A percentile compares a stretch with the other conserved stretches of the same genome.
These are phyloP conservation scores for Helicoverpa assulta DNA, from an alignment of 2,888 invertebrate genomes.

Conservation along the genomic window DNA sequence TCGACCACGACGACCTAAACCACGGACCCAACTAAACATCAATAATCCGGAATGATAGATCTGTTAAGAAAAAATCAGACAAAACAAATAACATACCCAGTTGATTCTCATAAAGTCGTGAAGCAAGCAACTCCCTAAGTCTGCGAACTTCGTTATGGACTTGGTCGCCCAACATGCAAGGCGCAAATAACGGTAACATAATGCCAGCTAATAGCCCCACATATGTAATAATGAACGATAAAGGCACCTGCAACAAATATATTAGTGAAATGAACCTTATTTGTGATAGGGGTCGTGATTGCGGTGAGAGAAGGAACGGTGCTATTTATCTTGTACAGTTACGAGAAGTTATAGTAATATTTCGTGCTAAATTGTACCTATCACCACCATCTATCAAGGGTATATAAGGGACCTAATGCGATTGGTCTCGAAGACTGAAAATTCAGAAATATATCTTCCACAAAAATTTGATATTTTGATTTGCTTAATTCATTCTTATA, in stretches of 20 bases:
- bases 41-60: not conserved
- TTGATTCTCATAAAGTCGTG: constrained; percentile 76
- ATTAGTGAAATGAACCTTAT: not conserved
- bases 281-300: not conserved
- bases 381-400: no score
- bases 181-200: constrained; percentile 43
- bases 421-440: no score
- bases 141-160: constrained; percentile 41
- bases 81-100: constrained; percentile 64
- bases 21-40: no score
- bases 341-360: not conserved
- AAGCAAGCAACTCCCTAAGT: constrained; percentile 66
- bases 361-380: no score
- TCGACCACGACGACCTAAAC: no score
- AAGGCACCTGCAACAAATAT: constrained; percentile 60
- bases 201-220: constrained; percentile 46
- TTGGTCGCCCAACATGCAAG: constrained; percentile 35
- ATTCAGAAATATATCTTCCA: no score
- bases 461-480: no score
- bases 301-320: not conserved
- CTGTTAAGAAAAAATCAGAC: no score
- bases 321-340: not conserved
- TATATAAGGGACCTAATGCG: no score
- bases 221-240: constrained; percentile 51
- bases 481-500: no score